phyloP scores from a whole-genome alignment of 1,140 invertebrate genomes.

The Polypedilum vanderplanki region DNA sequence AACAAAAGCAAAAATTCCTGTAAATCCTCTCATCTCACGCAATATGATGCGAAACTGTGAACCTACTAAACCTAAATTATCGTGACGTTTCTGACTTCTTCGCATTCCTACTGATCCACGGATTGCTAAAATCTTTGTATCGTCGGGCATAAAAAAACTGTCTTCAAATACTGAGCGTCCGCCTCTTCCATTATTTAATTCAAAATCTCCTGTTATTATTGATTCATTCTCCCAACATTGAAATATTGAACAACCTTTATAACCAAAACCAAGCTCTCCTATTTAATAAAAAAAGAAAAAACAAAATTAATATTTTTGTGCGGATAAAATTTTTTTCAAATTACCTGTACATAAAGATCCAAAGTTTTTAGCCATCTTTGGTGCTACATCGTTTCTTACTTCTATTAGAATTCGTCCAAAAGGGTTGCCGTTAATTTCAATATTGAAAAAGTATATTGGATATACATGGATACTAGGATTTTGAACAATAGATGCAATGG shows the following conservation, averaged over 20 bases:
- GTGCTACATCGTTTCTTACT: constrained; percentile 74
- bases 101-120: constrained; percentile 76
- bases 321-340: neutral
- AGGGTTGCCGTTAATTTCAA: constrained; percentile 63
- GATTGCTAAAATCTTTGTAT: constrained; percentile 67
- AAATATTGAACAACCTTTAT: constrained; percentile 71
- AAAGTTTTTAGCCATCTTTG: constrained; percentile 88
- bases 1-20: constrained; percentile 74
- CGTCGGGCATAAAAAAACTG: constrained; percentile 72
- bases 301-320: neutral
- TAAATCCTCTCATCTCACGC: constrained; percentile 73
- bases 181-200: constrained; percentile 71
- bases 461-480: constrained; percentile 50
- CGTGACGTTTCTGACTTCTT: constrained; percentile 69
- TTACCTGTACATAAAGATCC: constrained; percentile 63
- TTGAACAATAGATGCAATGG: constrained; percentile 41
- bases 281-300: neutral
- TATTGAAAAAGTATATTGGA: constrained; percentile 68
- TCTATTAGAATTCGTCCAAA: constrained; percentile 74
- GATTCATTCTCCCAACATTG: constrained; percentile 77
- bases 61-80: constrained; percentile 71
- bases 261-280: constrained; percentile 65
- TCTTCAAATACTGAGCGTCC: constrained; percentile 70
- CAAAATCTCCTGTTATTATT: constrained; percentile 73
- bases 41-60: constrained; percentile 77